These are phyloP conservation scores for Ceratina japonica DNA, from an alignment of 1,140 invertebrate genomes.

Conservation along the genomic window DNA sequence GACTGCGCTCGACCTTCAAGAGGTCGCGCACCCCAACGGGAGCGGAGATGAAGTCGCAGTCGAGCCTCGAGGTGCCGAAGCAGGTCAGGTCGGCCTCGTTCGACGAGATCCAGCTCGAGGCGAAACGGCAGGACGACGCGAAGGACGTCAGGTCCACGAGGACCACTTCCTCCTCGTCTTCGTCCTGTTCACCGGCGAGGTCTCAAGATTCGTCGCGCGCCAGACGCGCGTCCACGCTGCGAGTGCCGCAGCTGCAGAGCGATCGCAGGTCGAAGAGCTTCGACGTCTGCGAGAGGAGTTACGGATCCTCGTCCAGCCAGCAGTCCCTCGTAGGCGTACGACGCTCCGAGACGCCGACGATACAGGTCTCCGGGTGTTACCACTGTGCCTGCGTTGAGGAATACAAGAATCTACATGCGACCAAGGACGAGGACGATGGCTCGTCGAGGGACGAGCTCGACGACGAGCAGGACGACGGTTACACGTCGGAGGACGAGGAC, in stretches of 20 bases:
- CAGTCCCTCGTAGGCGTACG: conserved; percentile 30
- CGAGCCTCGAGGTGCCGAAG: conserved; percentile 92
- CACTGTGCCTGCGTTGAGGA: conserved; percentile 78
- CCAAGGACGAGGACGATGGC: conserved; percentile 58
- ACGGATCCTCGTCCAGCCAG: conserved; percentile 78
- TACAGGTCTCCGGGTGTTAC: conserved; percentile 70
- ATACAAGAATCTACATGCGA: conserved; percentile 66
- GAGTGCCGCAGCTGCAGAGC: conserved; percentile 83
- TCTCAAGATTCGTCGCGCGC: conserved; percentile 74
- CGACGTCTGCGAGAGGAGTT: conserved; percentile 85
- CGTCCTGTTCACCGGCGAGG: conserved; percentile 72
- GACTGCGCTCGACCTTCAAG: conserved; percentile 91
- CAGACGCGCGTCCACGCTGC: conserved; percentile 77
- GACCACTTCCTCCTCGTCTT: conserved; percentile 71
- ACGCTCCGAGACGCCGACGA: conserved; percentile 58
- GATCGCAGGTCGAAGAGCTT: conserved; percentile 87
- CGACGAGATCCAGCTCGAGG: conserved; percentile 91
- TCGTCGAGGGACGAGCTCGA: conserved; percentile 42
- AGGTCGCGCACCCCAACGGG: conserved; percentile 91
- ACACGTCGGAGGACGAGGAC: conserved; percentile 80
- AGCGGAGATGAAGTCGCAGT: conserved; percentile 93
- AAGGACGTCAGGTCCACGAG: conserved; percentile 40
- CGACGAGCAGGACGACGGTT: conserved; percentile 72
- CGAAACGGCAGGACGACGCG: conserved; percentile 80
- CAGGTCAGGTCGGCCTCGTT: conserved; percentile 91